Evolutionary conservation across 2,888 invertebrate genomes (phyloP), one percentile per base, ranked within the genome.

Genomic region (Sphecodes monilicornis): DNA sequence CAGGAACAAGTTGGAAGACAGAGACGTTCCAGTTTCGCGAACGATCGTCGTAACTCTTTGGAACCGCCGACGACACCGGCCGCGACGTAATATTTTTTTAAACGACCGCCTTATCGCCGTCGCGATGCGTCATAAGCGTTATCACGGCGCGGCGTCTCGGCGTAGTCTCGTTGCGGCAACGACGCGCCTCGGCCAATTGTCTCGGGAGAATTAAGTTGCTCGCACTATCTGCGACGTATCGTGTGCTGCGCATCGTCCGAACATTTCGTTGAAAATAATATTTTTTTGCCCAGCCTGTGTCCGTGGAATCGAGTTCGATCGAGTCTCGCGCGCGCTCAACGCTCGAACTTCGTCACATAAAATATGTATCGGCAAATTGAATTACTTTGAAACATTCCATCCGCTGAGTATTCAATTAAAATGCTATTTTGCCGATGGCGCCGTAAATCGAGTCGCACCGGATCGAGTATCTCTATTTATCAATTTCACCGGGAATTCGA

Each of bases 41-140:
- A 64, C 60, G 64, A n/a, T 57, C 36, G 69, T 46, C 43, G 72
- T 76, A 78, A 82, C 60, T 84, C 82, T 66, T 43, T 2, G 71
- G 32, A 69, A 60, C 36, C 68, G 50, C 72, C 70, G 41, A 80
- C 54, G 70, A 69, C 76, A 70, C n/a, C 29, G 72, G 60, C 32
- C 69, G 81, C 73, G 64, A 39, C 43, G 76, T 54, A 78, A 85
- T 80, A 85, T 86, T 86, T 86, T 82, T 82, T 64, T 57, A 46
- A 80, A 86, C 76, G 79, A 41, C 57, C 69, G 77, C 69, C 86
- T 86, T 85, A 86, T 86, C 86, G 80, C 32, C 66, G 78, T n/a
- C 78, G 72, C 80, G 79, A 86, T 86, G 86, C 82, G 71, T 86
- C 82, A 85, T 82, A 78, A 85, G 80, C 82, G 86, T 82, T 86